Evolutionary conservation across 2,113 vertebrate species (phyloP), one percentile per base, ranked within the genome.

Genomic region (Gavialis gangeticus): DNA sequence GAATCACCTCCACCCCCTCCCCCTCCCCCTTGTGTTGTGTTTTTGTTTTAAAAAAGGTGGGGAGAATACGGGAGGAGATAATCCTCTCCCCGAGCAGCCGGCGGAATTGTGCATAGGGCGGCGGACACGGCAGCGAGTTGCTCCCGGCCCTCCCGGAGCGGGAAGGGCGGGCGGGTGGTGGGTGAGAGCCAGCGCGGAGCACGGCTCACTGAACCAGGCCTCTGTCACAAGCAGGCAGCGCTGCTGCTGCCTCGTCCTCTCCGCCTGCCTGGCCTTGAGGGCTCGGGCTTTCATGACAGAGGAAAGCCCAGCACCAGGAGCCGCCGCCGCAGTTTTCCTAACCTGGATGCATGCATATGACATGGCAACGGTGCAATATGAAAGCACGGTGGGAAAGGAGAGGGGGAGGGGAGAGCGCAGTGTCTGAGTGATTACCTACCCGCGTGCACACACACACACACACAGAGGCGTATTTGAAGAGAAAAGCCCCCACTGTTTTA

Each of bases 1-100:
- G 97, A 94, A 94, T 96, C 97, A 96, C 95, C 96, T 96, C 90
- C 95, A 88, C 95, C 94, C 88, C 94, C 95, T 95, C 94, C 88
- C 94, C 95, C 94, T 97, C 86, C 92, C 95, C 89, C 88, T 92
- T 90, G 92, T 96, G 94, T 94, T 95, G 94, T 96, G 94, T 96
- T 97, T 77, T 92, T 95, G 92, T 93, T 96, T 89, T 90, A 75
- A 85, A 87, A 92, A 85, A 91, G 85, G 91, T 87, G 93, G 96
- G 94, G 95, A 95, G 83, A 80, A 90, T 91, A 96, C 95, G 77
- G 60, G 21, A 86, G 62, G 95, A 95, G 95, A 90, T 88, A 87
- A 76, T 82, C 66, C 87, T 75, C 92, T 76, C 86, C 28, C 95
- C 95, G 90, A 79, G 90, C 58, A 88, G 89, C 96, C 92, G 93